Conservation (phyloP, 2,113 vertebrate genomes). For the Indicator maculatus region DNA sequence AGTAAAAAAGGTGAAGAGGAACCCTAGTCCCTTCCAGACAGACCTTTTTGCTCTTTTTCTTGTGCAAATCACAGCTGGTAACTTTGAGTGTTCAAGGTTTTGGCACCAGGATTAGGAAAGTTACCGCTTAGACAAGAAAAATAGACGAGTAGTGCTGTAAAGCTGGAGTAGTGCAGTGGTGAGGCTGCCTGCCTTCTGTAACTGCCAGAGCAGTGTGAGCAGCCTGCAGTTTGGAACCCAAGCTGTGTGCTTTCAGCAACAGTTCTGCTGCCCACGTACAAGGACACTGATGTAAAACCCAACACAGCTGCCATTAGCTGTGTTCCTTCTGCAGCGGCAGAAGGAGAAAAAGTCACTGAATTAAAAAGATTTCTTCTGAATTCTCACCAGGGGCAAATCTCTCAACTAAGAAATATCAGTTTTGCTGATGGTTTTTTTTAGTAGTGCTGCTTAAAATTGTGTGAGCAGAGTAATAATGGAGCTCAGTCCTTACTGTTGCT, state of each 20-base stretch:
- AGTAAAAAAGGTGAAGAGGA: background rate
- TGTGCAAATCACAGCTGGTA: background rate
- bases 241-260: background rate
- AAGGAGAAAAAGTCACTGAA: background rate
- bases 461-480: background rate
- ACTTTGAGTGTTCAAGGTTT: background rate
- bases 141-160: background rate
- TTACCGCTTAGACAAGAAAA: conserved; percentile 21
- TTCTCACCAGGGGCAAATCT: background rate
- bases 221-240: background rate
- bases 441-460: background rate
- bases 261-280: background rate
- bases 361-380: background rate
- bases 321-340: background rate
- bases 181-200: conserved; percentile 13
- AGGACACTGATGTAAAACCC: background rate
- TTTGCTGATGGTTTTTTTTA: background rate
- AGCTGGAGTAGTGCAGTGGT: background rate
- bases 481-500: background rate
- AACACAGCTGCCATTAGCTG: background rate
- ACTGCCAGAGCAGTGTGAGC: background rate
- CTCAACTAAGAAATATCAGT: background rate
- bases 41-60: background rate
- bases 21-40: background rate
- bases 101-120: conserved; percentile 13